Evolutionary conservation across 2,113 vertebrate genomes (phyloP).

Genomic region (Cheilinus undulatus): DNA sequence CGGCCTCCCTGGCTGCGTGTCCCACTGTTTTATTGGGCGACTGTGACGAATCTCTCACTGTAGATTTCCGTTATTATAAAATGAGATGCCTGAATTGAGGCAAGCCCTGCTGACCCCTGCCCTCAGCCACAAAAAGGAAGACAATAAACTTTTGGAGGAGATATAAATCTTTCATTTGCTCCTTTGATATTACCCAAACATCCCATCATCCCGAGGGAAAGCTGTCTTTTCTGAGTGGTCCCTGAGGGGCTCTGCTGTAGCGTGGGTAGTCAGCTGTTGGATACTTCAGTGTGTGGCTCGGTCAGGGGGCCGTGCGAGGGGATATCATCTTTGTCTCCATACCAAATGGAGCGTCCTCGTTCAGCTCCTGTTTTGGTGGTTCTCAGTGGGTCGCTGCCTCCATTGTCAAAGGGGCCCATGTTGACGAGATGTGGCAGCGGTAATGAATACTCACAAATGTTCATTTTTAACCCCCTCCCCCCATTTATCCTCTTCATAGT

Average conservation of each 20-base stretch:
- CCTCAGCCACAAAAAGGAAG: constrained; percentile 34
- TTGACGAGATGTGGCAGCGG: constrained; percentile 24
- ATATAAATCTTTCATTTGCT: constrained; percentile 71
- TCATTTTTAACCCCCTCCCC: constrained; percentile 6
- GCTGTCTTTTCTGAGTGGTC: constrained; percentile 41
- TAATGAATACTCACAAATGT: constrained; percentile 29
- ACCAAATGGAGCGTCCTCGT: constrained; percentile 57
- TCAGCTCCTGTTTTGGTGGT: constrained; percentile 48
- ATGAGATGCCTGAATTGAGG: constrained; percentile 37
- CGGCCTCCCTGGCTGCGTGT: background rate
- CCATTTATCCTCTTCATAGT: background rate
- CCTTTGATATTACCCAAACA: constrained; percentile 52
- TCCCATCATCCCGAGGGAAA: constrained; percentile 63
- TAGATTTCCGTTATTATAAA: constrained; percentile 62
- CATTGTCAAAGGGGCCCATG: constrained; percentile 60
- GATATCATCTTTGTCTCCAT: constrained; percentile 54
- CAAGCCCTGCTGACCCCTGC: constrained; percentile 56
- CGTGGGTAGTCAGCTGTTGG: constrained; percentile 72
- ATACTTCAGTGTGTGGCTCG: constrained; percentile 31
- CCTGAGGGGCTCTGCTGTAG: constrained; percentile 52
- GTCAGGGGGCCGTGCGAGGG: constrained; percentile 34
- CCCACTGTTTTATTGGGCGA: constrained; percentile 30
- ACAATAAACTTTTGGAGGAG: constrained; percentile 50
- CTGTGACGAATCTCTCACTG: constrained; percentile 39
- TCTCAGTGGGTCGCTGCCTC: constrained; percentile 62